A percentile compares a stretch with the other conserved stretches of the same genome.
Conservation (phyloP, 2,113 vertebrate species). For the Crypturellus undulatus region DNA sequence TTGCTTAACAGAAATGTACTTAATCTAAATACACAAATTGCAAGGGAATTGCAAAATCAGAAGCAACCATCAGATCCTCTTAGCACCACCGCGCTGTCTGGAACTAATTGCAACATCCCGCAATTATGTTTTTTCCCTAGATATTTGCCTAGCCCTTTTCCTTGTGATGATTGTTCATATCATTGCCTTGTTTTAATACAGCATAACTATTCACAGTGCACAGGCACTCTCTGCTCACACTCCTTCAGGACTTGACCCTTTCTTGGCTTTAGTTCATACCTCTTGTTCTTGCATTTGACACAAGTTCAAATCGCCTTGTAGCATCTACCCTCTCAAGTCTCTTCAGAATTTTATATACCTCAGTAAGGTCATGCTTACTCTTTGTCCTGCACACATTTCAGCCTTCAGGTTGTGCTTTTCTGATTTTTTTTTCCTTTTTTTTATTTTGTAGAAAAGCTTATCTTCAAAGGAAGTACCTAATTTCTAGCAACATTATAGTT, state of each 20-base stretch:
- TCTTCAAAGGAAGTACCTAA: neutral
- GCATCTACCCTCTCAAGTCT: neutral
- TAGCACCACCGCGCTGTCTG: conserved; percentile 10
- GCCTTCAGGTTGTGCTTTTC: neutral
- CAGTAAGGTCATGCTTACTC: neutral
- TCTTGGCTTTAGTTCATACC: conserved; percentile 1
- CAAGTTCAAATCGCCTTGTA: conserved; percentile 35
- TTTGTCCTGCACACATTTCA: neutral
- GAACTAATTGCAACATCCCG: conserved; percentile 30
- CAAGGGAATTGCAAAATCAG: conserved; percentile 32
- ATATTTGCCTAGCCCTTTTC: neutral
- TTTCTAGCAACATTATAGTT: neutral
- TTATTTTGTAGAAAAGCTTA: neutral
- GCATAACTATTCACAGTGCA: neutral
- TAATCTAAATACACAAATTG: conserved; percentile 9
- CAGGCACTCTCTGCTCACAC: neutral
- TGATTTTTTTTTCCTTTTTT: neutral
- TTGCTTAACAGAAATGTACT: conserved; percentile 3
- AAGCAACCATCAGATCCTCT: conserved; percentile 25
- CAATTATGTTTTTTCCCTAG: neutral
- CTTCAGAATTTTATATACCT: neutral
- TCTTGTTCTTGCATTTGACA: conserved; percentile 42
- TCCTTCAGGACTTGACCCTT: conserved; percentile 50
- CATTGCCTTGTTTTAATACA: conserved; percentile 5
- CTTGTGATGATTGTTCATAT: neutral